Conservation (phyloP, 2,797 vertebrate species). For the Syndactyla subalaris region DNA sequence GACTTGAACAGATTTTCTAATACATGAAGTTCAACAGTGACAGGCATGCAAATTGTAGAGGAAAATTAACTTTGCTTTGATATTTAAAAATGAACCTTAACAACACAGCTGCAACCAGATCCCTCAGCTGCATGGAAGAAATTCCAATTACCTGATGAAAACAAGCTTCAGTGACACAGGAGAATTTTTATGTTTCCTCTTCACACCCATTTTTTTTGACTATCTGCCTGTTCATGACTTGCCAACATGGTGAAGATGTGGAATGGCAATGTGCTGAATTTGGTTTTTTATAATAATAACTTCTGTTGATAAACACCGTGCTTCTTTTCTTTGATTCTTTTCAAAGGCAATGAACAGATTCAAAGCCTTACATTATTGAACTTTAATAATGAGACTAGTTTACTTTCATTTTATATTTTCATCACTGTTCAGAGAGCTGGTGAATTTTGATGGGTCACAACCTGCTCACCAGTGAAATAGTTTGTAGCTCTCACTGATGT, state of each 20-base stretch:
- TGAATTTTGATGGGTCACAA: conserved; percentile 56
- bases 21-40: neutral
- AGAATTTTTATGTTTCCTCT: neutral
- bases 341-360: conserved; percentile 68
- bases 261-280: conserved; percentile 7
- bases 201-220: neutral
- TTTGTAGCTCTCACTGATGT: neutral
- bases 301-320: conserved; percentile 52
- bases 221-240: neutral
- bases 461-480: neutral
- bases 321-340: conserved; percentile 69
- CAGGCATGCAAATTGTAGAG: neutral
- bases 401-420: conserved; percentile 75
- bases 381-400: conserved; percentile 73
- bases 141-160: neutral
- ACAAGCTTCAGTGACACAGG: neutral
- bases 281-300: conserved; percentile 59
- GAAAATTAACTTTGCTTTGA: neutral
- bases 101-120: neutral
- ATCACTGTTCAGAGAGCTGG: conserved; percentile 53
- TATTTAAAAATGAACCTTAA: neutral
- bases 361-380: conserved; percentile 71
- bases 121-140: neutral
- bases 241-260: neutral
- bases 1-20: neutral